Percentiles rank a stretch among this genome's conserved stretches.
Evolutionary conservation across 2,797 vertebrate genomes (phyloP).

Genomic region (Malurus leucopterus): DNA sequence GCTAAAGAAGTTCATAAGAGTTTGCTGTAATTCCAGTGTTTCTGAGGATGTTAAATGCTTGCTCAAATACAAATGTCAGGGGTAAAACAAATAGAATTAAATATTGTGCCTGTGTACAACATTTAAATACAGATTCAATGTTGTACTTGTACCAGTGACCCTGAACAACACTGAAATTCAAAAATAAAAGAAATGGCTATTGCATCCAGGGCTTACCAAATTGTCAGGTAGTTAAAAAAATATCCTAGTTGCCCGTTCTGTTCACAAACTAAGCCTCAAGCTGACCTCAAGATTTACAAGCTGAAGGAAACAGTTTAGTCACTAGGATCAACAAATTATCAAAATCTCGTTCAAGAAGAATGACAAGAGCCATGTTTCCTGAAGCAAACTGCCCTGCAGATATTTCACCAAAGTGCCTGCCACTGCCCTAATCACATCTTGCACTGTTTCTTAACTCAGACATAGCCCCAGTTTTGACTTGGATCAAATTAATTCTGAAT

Average conservation of each 20-base stretch:
- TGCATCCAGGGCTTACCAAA: background rate
- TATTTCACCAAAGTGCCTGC: background rate
- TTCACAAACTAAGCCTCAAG: background rate
- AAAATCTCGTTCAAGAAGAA: background rate
- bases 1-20: background rate
- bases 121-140: background rate
- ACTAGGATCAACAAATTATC: conserved; percentile 14
- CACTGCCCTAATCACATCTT: background rate
- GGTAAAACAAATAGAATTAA: background rate
- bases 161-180: background rate
- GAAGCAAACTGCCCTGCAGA: background rate
- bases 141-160: background rate
- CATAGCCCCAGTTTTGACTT: background rate
- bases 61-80: background rate
- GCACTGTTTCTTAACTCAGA: background rate
- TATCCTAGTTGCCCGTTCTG: background rate
- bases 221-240: background rate
- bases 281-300: conserved; percentile 3
- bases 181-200: background rate
- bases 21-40: background rate
- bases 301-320: conserved; percentile 14
- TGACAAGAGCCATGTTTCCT: background rate
- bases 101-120: background rate
- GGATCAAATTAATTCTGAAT: background rate
- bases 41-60: background rate